These are phyloP conservation scores for Mustela lutreola DNA, from an alignment of 2,113 vertebrate species.

Conservation along the genomic window DNA sequence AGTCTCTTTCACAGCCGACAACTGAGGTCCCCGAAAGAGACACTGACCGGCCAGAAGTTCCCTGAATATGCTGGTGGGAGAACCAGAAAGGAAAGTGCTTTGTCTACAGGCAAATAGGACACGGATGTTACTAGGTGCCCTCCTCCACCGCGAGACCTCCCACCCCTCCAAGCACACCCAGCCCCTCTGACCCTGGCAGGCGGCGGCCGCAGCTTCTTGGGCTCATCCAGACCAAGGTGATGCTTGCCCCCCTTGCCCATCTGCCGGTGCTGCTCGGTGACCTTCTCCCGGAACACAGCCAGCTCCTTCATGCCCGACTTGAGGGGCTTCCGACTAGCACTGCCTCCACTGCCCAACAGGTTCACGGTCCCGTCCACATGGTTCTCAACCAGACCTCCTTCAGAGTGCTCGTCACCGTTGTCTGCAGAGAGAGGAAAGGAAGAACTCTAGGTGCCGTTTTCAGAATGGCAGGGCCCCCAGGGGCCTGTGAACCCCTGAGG, in stretches of 20 bases:
- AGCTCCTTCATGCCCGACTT: slow-evolving; percentile 87
- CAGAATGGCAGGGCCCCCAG: neutral
- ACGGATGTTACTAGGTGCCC: fast-evolving
- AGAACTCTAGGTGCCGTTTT: neutral
- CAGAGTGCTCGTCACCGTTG: slow-evolving; percentile 80
- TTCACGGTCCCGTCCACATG: slow-evolving; percentile 84
- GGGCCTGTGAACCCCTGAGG: neutral
- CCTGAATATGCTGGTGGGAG: neutral
- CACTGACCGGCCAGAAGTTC: neutral
- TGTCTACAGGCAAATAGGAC: no score
- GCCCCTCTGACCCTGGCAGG: slow-evolving; percentile 85
- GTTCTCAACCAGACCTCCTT: slow-evolving; percentile 85
- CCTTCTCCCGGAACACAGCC: slow-evolving; percentile 88
- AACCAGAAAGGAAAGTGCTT: neutral
- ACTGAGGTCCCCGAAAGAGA: neutral
- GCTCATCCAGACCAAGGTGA: slow-evolving; percentile 84
- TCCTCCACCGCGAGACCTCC: neutral
- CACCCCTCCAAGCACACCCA: neutral
- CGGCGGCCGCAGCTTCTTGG: slow-evolving; percentile 87
- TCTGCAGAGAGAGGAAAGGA: slow-evolving; percentile 79
- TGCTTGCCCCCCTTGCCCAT: slow-evolving; percentile 87
- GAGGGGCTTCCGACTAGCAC: slow-evolving; percentile 81
- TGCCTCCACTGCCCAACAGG: slow-evolving; percentile 78
- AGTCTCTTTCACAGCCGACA: neutral
- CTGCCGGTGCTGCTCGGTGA: slow-evolving; percentile 88